Percentiles rank a stretch among this genome's conserved stretches.
Conservation (phyloP, 2,113 vertebrate species). For the Strigops habroptila region DNA sequence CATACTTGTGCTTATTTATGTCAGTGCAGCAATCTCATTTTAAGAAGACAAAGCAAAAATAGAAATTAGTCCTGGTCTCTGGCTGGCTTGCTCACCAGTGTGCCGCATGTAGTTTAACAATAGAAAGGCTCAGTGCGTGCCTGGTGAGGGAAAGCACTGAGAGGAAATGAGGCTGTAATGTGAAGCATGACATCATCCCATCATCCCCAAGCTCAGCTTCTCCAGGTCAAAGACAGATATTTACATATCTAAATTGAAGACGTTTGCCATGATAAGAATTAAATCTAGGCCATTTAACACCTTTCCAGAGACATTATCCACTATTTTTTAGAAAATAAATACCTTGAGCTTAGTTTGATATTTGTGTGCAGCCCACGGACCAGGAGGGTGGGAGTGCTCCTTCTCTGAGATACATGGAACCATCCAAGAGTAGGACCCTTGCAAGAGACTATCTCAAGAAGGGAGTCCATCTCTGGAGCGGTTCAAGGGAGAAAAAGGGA, state of each 20-base stretch:
- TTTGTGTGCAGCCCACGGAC: neutral
- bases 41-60: neutral
- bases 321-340: neutral
- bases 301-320: neutral
- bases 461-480: neutral
- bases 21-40: neutral
- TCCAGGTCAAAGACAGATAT: neutral
- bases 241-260: neutral
- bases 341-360: neutral
- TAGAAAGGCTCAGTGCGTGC: neutral
- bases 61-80: neutral
- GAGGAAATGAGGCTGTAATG: neutral
- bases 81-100: neutral
- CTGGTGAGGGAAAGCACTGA: neutral
- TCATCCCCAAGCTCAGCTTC: neutral
- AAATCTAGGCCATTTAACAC: neutral
- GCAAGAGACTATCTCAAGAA: neutral
- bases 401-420: neutral
- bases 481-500: neutral
- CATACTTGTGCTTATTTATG: neutral
- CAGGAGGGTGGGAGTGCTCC: neutral
- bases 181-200: neutral
- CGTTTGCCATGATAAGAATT: neutral
- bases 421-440: neutral
- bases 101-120: neutral